Evolutionary conservation across 2,113 vertebrate genomes (phyloP), one percentile per base, ranked within the genome.

Genomic region (Lampris megalopsis): DNA sequence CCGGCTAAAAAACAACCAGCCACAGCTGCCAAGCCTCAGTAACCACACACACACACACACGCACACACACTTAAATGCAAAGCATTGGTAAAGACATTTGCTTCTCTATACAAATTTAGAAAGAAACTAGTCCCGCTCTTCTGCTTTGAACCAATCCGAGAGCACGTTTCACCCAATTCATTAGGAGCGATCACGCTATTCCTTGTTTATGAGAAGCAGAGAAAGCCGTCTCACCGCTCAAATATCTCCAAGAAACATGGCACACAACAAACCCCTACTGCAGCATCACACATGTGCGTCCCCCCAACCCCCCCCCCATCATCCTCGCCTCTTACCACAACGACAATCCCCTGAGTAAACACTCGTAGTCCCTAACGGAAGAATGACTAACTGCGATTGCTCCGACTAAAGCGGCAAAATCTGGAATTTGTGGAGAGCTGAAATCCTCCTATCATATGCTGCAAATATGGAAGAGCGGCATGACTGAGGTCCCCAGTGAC

Each of bases 341-440:
- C 85, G 90, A 82, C 87, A 91, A 83, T 91, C 77, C 85, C 90
- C 81, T 87, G 85, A 92, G 84, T 91, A 91, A 92, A 93, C 91
- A 92, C 69, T 60, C 76, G 10, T 77, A 88, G 87, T 88, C 86
- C 87, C 82, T 82, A 90, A 71, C 84, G 86, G 88, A 90, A 91
- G 90, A 89, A 78, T 48, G 64, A 68, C 80, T 11, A 73, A 59
- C 75, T 91, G 73, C 87, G 86, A 86, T 88, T 91, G 84, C 82
- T 89, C 84, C 87, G 88, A 74, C 87, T 74, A 72, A 79, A 88
- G 81, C 82, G 62, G 76, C 77, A 53, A 62, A 50, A 80, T 87
- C 88, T 90, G 91, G 89, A 85, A 85, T 87, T 89, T 77, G 89
- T 88, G 83, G 73, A 84, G 77, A 75, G 70, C 49, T 75, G 80